phyloP scores from a whole-genome alignment of 2,888 invertebrate genomes.

The Sepiola atlantica region DNA sequence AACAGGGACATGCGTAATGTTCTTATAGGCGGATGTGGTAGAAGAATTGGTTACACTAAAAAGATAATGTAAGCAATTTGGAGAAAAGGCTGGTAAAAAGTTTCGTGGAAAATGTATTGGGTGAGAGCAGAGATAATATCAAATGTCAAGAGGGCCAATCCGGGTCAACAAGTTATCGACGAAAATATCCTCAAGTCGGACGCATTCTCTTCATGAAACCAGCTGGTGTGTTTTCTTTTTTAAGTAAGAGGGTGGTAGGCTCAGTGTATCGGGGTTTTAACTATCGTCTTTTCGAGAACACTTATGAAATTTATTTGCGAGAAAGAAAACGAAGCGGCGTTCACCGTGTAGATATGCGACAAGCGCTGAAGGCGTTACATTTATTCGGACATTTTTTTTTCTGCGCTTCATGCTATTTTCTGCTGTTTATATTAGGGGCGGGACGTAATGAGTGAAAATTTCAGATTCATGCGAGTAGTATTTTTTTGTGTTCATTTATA shows the following conservation, averaged over 20 bases:
- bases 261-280: background rate
- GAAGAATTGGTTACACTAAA: background rate
- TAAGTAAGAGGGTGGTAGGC: background rate
- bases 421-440: too few species aligned
- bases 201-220: background rate
- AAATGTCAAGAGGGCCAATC: background rate
- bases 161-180: background rate
- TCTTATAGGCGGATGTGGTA: background rate
- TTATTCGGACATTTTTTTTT: background rate
- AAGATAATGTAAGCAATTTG: background rate
- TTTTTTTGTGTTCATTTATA: too few species aligned
- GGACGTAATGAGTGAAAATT: too few species aligned
- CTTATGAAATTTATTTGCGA: background rate
- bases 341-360: background rate
- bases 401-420: background rate
- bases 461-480: too few species aligned
- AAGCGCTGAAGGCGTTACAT: background rate
- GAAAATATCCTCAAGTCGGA: background rate
- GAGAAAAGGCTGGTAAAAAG: background rate
- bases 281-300: background rate
- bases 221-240: background rate
- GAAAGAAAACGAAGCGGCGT: background rate
- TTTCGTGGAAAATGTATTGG: background rate
- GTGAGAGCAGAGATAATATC: background rate
- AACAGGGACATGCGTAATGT: background rate